Conservation (phyloP, 2,797 vertebrate species). For the Crenichthys baileyi region DNA sequence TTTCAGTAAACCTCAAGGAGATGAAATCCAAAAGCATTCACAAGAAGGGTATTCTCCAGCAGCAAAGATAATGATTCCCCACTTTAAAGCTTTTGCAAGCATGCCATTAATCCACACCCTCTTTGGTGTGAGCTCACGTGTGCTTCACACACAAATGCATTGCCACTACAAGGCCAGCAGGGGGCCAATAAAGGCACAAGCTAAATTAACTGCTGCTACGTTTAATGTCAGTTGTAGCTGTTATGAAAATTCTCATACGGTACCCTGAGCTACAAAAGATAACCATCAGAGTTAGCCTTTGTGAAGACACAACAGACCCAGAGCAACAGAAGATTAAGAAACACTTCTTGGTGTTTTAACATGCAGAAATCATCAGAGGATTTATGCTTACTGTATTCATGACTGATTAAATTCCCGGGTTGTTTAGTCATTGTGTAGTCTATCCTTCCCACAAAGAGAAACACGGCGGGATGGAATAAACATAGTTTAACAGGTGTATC, state of each 20-base stretch:
- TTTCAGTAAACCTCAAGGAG: background rate
- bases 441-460: conserved; percentile 1
- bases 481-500: conserved; percentile 71
- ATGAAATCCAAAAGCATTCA: background rate
- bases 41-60: background rate
- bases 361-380: background rate
- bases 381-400: background rate
- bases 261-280: background rate
- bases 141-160: background rate
- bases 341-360: background rate
- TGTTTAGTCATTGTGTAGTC: conserved; percentile 24
- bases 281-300: background rate
- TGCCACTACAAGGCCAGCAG: background rate
- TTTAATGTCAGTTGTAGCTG: background rate
- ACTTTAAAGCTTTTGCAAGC: background rate
- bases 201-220: background rate
- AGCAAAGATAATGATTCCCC: background rate
- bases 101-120: background rate
- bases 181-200: too few relatives aligned
- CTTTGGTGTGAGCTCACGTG: background rate
- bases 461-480: conserved; percentile 63
- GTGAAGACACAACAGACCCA: background rate
- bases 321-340: conserved; percentile 18
- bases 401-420: conserved; percentile 26
- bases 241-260: background rate